These are phyloP conservation scores for Zhuqinia jingwanae DNA, from an alignment of 2,888 invertebrate genomes.

Conservation along the genomic window DNA sequence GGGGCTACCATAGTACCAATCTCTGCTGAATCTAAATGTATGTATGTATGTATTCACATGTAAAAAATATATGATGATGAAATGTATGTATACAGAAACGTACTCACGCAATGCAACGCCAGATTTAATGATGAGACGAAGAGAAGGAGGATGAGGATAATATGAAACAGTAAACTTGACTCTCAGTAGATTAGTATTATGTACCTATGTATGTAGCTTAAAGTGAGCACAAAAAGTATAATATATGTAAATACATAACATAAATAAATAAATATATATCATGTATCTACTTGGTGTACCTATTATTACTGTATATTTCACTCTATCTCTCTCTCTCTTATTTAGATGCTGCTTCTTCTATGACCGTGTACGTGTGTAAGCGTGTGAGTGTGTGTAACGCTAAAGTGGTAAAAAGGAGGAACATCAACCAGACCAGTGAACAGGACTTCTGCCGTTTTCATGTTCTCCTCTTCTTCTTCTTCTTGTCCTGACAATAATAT, in stretches of 20 bases:
- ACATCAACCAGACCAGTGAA: constrained; percentile 15
- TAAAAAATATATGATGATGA: not conserved
- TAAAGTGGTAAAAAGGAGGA: constrained; percentile 31
- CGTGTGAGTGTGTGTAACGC: constrained; percentile 25
- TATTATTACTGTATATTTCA: not conserved
- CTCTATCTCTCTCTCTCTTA: not conserved
- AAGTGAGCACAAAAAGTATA: not conserved
- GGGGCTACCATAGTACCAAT: constrained; percentile 10
- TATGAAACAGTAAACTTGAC: constrained; percentile 48
- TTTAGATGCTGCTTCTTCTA: not conserved
- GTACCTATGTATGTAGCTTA: not conserved
- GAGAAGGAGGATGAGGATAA: constrained; percentile 39
- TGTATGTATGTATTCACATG: not conserved
- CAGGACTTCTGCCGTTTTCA: constrained; percentile 21
- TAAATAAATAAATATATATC: not conserved
- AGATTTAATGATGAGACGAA: constrained; percentile 37
- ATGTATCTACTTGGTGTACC: constrained; percentile 1
- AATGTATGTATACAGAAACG: not conserved
- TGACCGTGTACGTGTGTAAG: not conserved
- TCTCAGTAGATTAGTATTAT: constrained; percentile 27
- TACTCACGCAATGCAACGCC: not conserved
- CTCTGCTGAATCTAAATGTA: not conserved
- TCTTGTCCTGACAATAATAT: not conserved
- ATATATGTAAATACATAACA: not conserved
- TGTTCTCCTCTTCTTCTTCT: too few species aligned